Evolutionary conservation across 2,888 invertebrate species (phyloP).

Genomic region (Charanyca ferruginea): DNA sequence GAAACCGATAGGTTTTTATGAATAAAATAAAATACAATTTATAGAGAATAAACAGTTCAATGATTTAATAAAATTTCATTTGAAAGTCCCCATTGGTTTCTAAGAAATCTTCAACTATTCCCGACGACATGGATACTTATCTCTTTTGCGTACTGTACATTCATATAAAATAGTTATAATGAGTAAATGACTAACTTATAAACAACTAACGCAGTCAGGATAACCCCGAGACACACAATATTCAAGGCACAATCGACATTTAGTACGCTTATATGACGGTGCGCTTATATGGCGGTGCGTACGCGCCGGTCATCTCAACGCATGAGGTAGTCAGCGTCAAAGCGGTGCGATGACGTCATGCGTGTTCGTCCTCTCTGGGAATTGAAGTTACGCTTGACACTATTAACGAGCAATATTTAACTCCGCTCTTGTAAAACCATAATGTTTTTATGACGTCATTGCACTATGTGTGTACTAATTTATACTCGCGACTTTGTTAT

Average conservation of each 20-base stretch:
- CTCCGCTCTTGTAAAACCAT: not conserved
- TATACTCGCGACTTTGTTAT: too few relatives aligned
- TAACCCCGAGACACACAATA: not conserved
- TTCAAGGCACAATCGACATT: not conserved
- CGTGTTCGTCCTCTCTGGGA: not conserved
- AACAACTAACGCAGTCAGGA: not conserved
- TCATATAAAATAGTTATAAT: too few relatives aligned
- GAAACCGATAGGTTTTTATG: too few relatives aligned
- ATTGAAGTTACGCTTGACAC: conserved; percentile 20
- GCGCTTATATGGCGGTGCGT: conserved; percentile 15
- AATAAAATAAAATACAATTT: too few relatives aligned
- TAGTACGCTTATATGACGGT: not conserved
- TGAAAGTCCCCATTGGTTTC: too few relatives aligned
- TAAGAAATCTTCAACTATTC: too few relatives aligned
- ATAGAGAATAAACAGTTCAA: too few relatives aligned
- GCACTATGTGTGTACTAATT: not conserved
- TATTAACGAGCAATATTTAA: conserved; percentile 5
- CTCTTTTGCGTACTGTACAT: too few relatives aligned
- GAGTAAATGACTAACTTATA: not conserved
- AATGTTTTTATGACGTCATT: not conserved
- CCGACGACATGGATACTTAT: too few relatives aligned
- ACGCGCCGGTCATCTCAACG: conserved; percentile 18
- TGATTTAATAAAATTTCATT: too few relatives aligned
- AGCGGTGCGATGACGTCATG: conserved; percentile 32
- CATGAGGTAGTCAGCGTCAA: conserved; percentile 6